Percentiles rank a stretch among this genome's conserved stretches.
Conservation (phyloP, 2,888 invertebrate genomes). For the Meiosimyza decipiens region DNA sequence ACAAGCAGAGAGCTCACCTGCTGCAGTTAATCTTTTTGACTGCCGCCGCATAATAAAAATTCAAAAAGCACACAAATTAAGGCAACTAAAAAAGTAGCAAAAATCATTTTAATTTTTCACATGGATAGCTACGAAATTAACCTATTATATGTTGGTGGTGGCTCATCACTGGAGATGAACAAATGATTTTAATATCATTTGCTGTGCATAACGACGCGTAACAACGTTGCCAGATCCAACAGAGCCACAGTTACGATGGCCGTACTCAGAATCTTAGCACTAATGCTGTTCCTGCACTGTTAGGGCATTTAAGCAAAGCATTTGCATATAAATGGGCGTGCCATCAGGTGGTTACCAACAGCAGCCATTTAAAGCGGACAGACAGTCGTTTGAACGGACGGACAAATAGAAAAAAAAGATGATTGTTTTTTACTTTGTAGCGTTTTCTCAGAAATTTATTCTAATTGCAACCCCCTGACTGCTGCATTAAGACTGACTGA, state of each 20-base stretch:
- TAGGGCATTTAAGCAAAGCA: conserved; percentile 27
- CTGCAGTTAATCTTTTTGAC: too few species aligned
- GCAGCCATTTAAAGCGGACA: neutral
- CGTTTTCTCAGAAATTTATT: conserved; percentile 21
- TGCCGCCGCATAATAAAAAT: conserved; percentile 17
- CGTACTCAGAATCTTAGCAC: neutral
- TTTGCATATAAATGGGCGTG: conserved; percentile 65
- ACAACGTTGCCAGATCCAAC: conserved; percentile 38
- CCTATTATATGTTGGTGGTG: conserved; percentile 58
- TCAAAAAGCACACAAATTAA: conserved; percentile 30
- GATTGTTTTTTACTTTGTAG: conserved; percentile 33
- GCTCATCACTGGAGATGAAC: conserved; percentile 48
- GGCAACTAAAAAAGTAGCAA: conserved; percentile 38
- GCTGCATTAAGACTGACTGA: neutral
- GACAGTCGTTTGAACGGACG: neutral
- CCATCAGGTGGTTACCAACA: conserved; percentile 52
- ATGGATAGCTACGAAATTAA: conserved; percentile 66
- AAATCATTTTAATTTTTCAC: conserved; percentile 66
- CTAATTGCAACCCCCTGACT: conserved; percentile 13
- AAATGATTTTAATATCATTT: conserved; percentile 61
- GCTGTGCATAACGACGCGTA: conserved; percentile 63
- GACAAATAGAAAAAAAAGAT: conserved; percentile 19
- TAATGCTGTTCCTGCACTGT: neutral
- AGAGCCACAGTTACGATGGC: neutral
- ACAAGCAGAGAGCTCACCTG: too few species aligned